Conservation (phyloP, 2,888 invertebrate genomes). For the Dermolepida albohirtum region DNA sequence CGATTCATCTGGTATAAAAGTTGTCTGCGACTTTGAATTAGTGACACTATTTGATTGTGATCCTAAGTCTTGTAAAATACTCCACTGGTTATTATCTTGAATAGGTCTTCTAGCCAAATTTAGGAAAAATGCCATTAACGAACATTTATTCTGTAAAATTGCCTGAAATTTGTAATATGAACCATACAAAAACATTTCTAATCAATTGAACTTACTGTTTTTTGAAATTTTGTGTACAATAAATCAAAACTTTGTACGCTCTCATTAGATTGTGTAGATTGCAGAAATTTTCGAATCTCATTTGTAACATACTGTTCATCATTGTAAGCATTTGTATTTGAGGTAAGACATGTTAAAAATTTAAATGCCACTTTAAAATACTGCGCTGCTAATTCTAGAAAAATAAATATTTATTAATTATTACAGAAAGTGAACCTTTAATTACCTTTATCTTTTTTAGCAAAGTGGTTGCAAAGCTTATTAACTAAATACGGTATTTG, state of each 20-base stretch:
- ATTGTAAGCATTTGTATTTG: constrained; percentile 54
- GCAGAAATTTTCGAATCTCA: constrained; percentile 50
- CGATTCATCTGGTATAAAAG: constrained; percentile 52
- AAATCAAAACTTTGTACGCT: constrained; percentile 59
- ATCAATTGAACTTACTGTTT: constrained; percentile 53
- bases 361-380: constrained; percentile 55
- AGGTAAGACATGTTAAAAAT: constrained; percentile 52
- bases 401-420: constrained; percentile 32
- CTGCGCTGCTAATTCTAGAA: constrained; percentile 55
- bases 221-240: constrained; percentile 58
- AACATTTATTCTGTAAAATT: constrained; percentile 57
- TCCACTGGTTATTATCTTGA: constrained; percentile 44
- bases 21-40: constrained; percentile 49
- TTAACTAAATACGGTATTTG: constrained; percentile 49
- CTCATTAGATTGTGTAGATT: constrained; percentile 51
- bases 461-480: constrained; percentile 60
- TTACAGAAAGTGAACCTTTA: background rate
- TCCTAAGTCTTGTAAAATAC: constrained; percentile 53
- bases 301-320: constrained; percentile 54
- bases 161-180: constrained; percentile 51
- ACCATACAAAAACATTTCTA: background rate
- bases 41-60: constrained; percentile 48
- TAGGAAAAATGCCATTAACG: constrained; percentile 57
- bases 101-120: constrained; percentile 50
- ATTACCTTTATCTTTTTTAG: constrained; percentile 56